Evolutionary conservation across 1,140 invertebrate species (phyloP), one percentile per base, ranked within the genome.

Genomic region (Drosophila mauritiana): DNA sequence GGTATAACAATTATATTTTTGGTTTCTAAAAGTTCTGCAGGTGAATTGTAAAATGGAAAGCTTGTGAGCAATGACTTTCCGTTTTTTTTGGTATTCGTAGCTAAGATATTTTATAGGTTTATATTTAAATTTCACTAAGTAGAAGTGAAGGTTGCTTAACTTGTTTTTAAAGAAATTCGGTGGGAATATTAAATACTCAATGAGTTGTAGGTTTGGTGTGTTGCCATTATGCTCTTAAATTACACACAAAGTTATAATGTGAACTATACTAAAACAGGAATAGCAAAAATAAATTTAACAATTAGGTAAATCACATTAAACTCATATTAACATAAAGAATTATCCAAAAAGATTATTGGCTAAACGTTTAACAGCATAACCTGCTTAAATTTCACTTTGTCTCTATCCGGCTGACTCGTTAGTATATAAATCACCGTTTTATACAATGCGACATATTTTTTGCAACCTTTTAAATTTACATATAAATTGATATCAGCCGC

Each of bases 21-120:
- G 46, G 46, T 68, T 61, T 46, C 8, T 17, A n/a, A 17, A 5
- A 37, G 62, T 72, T 82, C 65, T 69, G 58, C 42, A 43, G 40
- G 37, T 58, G 42, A 75, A 64, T 74, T 75, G 46, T 17, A 42
- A 85, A 85, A 82, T 73, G 74, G 70, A 88, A 82, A 88, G 78
- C 77, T 8, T 25, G 1, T 7, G 3, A 22, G 48, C 56, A 52
- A 72, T 61, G 65, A 79, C 83, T 88, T 82, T 79, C 70, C 53
- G 62, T 17, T 17, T 17, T 17, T 84, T 76, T 68, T 15, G n/a
- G n/a, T 15, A 46, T 80, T 55, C 70, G 69, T 36, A 34, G 40
- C 15, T 49, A 65, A 59, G 25, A 42, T 48, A 49, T 62, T 43
- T 68, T 17, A 22, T 62, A 43, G 49, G 53, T 15, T 52, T 22